Conservation (phyloP, 2,797 vertebrate genomes). For the Cetoscarus ocellatus region DNA sequence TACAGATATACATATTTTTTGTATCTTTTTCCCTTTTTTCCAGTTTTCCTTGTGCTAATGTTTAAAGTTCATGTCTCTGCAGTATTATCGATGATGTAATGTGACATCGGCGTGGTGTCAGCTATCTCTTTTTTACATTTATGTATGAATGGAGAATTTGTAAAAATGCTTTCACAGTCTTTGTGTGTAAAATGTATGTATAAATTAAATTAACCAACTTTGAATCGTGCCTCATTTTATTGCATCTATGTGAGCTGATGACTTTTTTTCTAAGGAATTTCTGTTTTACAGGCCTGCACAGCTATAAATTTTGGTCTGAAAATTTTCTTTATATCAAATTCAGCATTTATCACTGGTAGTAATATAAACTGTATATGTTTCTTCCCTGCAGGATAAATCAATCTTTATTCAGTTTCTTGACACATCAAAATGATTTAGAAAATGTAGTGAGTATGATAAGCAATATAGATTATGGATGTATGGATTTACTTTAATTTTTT, state of each 20-base stretch:
- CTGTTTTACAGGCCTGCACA: no score
- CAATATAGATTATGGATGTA: no score
- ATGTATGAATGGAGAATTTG: constrained; percentile 91
- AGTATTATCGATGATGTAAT: constrained; percentile 85
- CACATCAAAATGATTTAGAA: no score
- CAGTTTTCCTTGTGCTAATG: constrained; percentile 77
- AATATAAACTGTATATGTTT: no score
- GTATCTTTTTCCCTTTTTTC: constrained; percentile 74
- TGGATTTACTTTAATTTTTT: no score
- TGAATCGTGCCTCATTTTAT: constrained; percentile 78
- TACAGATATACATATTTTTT: constrained; percentile 89
- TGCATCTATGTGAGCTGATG: background rate
- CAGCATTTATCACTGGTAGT: no score
- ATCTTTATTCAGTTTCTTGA: no score
- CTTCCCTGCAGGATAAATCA: no score
- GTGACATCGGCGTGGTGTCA: constrained; percentile 66
- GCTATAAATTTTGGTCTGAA: no score
- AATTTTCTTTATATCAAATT: no score
- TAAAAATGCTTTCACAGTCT: constrained; percentile 91
- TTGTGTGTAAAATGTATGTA: constrained; percentile 89
- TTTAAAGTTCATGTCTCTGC: constrained; percentile 81
- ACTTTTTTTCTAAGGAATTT: no score
- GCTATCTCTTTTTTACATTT: constrained; percentile 91
- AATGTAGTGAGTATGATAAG: no score
- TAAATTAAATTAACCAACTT: constrained; percentile 95